Evolutionary conservation across 2,888 invertebrate genomes (phyloP), one percentile per base, ranked within the genome.

Genomic region (Archips xylosteana): DNA sequence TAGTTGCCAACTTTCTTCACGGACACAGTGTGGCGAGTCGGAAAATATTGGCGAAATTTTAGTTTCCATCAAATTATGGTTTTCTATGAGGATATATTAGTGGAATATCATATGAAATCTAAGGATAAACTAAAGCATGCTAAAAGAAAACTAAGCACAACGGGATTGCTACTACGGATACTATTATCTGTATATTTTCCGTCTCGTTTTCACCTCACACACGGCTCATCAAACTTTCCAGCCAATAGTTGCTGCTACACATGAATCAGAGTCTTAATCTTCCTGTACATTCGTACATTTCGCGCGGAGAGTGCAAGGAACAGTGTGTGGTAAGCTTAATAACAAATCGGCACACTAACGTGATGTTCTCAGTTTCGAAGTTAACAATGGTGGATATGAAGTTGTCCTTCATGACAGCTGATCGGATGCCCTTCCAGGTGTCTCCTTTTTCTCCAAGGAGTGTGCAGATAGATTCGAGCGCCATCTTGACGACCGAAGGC

Each of bases 341-440:
- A 69, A 73, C 71, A 78, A 81, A 80, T 78, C 76, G 76, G 78
- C 76, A 82, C 59, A 96, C 97, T 96, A 98, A 98, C 97, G 97
- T 97, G 94, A 99, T 96, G 88, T 97, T 96, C 88, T 98, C 98
- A 79, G 98, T 98, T 95, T 97, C 97, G 96, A 98, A 98, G 96
- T 98, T 98, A 94, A 98, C 97, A 92, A 98, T 98, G 81, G 98
- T 97, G 74, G 97, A 96, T 93, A 98, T 98, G 95, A 98, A 98
- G 95, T 98, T 98, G 93, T 99, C 99, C 95, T 97, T 97, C 96
- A 99, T 98, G 88, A 99, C 97, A 82, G 98, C 96, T 78, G 97
- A 96, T 76, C 97, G 97, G 92, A 98, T 98, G 81, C 97, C 96
- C 94, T 98, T 98, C 99, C 99, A 99, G 83, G 99, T 98, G 88